These are phyloP conservation scores for Pseudococcus longispinus DNA, from an alignment of 2,888 invertebrate genomes.

Conservation along the genomic window DNA sequence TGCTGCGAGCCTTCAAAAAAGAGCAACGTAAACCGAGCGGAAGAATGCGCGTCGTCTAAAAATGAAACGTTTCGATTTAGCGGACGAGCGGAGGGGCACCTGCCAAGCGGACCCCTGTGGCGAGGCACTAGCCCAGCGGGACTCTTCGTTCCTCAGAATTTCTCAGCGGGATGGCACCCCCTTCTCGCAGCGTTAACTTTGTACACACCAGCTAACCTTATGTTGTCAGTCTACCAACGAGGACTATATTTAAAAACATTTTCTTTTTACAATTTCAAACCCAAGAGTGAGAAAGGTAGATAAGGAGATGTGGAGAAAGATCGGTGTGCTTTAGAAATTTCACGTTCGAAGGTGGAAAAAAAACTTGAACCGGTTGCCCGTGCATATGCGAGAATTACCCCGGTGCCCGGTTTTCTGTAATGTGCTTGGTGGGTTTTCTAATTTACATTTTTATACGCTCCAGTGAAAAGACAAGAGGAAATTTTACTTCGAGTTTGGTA, in stretches of 20 bases:
- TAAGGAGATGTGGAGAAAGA: not conserved
- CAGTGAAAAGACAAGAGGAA: not conserved
- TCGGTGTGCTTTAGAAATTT: not conserved
- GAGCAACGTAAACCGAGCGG: constrained; percentile 47
- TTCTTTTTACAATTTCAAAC: not conserved
- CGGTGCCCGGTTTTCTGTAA: not conserved
- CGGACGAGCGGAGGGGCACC: constrained; percentile 52
- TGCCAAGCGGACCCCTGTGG: constrained; percentile 55
- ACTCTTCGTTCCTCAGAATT: constrained; percentile 56
- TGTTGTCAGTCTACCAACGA: constrained; percentile 43
- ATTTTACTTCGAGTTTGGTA: not conserved
- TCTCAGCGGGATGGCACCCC: constrained; percentile 55
- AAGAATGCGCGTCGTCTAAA: constrained; percentile 54
- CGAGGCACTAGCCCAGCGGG: constrained; percentile 55
- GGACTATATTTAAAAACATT: constrained; percentile 45
- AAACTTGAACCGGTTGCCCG: not conserved
- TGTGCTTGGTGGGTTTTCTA: not conserved
- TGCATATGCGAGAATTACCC: not conserved
- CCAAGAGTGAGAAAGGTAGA: no score
- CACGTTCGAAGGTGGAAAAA: not conserved
- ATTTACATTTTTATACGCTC: not conserved
- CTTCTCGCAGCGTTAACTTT: constrained; percentile 39
- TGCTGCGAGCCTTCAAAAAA: constrained; percentile 9
- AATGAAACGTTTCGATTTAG: constrained; percentile 53
- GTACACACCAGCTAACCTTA: constrained; percentile 43